Percentiles rank a stretch among this genome's conserved stretches.
Evolutionary conservation across 1,140 invertebrate genomes (phyloP).

Genomic region (Ceratoteleas bidentatus): DNA sequence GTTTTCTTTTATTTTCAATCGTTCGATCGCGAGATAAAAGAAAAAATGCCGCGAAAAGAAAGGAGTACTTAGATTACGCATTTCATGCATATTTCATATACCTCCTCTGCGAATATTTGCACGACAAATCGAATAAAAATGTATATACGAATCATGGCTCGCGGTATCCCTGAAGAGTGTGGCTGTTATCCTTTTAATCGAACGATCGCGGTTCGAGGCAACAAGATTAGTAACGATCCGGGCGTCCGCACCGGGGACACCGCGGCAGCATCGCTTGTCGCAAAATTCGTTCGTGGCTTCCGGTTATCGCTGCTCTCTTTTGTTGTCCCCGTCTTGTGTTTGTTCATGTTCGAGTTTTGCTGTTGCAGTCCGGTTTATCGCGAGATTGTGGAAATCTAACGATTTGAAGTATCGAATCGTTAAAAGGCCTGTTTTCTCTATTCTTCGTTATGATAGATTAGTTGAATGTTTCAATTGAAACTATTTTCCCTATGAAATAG

Average conservation of each 20-base stretch:
- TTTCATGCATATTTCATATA: conserved; percentile 40
- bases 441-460: too few species aligned
- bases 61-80: conserved; percentile 23
- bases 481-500: too few species aligned
- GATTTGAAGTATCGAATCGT: too few species aligned
- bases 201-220: conserved; percentile 52
- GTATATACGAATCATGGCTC: conserved; percentile 40
- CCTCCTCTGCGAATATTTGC: conserved; percentile 31
- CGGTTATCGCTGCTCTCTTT: conserved; percentile 14
- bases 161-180: conserved; percentile 20
- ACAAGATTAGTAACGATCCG: conserved; percentile 49
- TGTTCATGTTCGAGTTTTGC: too few species aligned
- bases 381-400: too few species aligned
- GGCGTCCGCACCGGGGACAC: conserved; percentile 6
- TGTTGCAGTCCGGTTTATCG: too few species aligned
- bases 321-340: background rate
- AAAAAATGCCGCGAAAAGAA: background rate
- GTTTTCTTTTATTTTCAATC: background rate
- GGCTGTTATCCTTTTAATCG: conserved; percentile 57
- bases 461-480: too few species aligned
- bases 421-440: too few species aligned
- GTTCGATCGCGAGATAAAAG: background rate
- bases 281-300: conserved; percentile 26
- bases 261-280: conserved; percentile 24
- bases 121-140: conserved; percentile 50